Evolutionary conservation across 2,797 vertebrate species (phyloP).

Genomic region (Rousettus madagascariensis): DNA sequence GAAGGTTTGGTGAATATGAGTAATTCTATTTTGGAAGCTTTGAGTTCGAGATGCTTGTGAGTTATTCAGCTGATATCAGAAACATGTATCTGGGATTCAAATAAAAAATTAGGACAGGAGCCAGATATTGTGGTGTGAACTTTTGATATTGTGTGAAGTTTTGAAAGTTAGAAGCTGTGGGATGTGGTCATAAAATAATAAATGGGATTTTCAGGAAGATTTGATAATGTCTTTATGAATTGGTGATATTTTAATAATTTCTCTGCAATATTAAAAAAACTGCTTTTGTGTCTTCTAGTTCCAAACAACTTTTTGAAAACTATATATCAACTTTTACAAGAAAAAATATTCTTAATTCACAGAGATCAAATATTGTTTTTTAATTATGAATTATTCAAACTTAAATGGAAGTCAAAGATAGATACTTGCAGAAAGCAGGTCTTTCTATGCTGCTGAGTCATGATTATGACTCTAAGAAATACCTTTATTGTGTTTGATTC

Average conservation of each 20-base stretch:
- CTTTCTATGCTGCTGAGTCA: slow-evolving; percentile 37
- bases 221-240: background rate
- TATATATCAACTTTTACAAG: slow-evolving; percentile 4
- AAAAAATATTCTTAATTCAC: slow-evolving; percentile 25
- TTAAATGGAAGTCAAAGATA: slow-evolving; percentile 46
- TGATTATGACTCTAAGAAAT: slow-evolving; percentile 25
- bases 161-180: background rate
- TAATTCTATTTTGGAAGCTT: slow-evolving; percentile 7
- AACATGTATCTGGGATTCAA: background rate
- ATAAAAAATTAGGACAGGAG: background rate
- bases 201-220: background rate
- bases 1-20: background rate
- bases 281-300: slow-evolving; percentile 10
- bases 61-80: background rate
- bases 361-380: slow-evolving; percentile 53
- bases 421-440: background rate
- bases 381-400: slow-evolving; percentile 55
- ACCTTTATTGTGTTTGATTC: slow-evolving; percentile 56
- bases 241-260: background rate
- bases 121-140: background rate
- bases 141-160: background rate
- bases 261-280: background rate
- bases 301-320: slow-evolving; percentile 39
- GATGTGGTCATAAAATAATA: background rate
- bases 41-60: background rate